Conservation (phyloP, 2,113 vertebrate species). For the Corydoras sp. region DNA sequence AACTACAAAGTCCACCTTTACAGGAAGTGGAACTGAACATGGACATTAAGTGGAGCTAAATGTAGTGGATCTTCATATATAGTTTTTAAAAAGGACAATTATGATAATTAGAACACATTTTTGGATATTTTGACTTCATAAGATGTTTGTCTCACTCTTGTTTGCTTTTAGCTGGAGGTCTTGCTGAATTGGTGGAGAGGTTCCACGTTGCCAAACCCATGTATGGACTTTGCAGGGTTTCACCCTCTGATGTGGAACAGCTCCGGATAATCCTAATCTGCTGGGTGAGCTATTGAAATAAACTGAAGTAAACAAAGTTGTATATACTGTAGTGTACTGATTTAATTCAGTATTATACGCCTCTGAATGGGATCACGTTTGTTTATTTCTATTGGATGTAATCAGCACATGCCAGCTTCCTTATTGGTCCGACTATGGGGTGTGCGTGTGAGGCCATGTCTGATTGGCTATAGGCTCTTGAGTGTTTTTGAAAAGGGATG, state of each 20-base stretch:
- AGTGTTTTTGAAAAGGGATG: constrained; percentile 23
- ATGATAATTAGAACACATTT: no score
- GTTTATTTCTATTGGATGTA: constrained; percentile 20
- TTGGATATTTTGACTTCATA: no score
- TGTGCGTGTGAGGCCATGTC: constrained; percentile 21
- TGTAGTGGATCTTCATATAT: no score
- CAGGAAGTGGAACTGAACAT: no score
- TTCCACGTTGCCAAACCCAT: constrained; percentile 64
- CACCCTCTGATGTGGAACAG: constrained; percentile 44
- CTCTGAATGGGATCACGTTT: constrained; percentile 33
- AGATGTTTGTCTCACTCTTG: no score
- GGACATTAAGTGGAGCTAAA: no score
- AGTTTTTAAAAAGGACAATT: no score
- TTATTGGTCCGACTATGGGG: constrained; percentile 36
- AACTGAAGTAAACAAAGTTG: background rate
- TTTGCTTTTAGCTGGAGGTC: constrained; percentile 65
- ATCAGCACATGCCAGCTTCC: background rate
- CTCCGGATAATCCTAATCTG: constrained; percentile 67
- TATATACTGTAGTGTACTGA: no score
- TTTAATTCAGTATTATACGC: no score
- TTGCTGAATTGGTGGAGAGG: constrained; percentile 66
- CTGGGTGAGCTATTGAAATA: constrained; percentile 69
- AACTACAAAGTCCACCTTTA: no score
- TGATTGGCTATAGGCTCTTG: constrained; percentile 27
- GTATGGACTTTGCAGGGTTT: constrained; percentile 75